These are phyloP conservation scores for Ceyx erithaca DNA, from an alignment of 2,797 vertebrate genomes.

Conservation along the genomic window DNA sequence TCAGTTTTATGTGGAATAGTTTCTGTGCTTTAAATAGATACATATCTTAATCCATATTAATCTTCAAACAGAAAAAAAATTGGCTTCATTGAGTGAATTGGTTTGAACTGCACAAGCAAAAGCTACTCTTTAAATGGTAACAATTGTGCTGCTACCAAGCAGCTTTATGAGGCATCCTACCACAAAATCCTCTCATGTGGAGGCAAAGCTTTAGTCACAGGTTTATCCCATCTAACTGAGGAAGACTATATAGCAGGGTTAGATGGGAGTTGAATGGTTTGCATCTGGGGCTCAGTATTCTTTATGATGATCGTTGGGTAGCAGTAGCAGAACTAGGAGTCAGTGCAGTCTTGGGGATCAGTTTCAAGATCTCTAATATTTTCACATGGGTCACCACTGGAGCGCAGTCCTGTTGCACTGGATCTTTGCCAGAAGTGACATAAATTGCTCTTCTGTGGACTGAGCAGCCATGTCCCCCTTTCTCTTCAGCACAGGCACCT, in stretches of 20 bases:
- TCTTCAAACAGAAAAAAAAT: neutral
- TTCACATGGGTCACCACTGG: neutral
- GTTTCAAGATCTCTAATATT: neutral
- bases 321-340: neutral
- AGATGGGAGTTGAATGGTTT: neutral
- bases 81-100: constrained; percentile 9
- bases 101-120: constrained; percentile 23
- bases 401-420: rapidly evolving
- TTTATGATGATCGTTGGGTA: neutral
- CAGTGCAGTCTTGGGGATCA: neutral
- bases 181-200: neutral
- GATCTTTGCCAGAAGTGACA: neutral
- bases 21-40: neutral
- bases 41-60: neutral
- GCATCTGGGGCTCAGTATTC: neutral
- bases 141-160: neutral
- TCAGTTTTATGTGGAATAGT: neutral
- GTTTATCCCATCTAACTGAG: constrained; percentile 8
- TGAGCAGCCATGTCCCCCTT: neutral
- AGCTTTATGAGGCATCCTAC: neutral
- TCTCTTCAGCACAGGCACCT: rapidly evolving
- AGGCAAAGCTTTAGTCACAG: neutral
- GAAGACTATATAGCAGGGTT: neutral
- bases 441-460: neutral
- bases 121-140: constrained; percentile 4